These are phyloP conservation scores for Cosmopolites sordidus DNA, from an alignment of 2,888 invertebrate genomes.

Conservation along the genomic window DNA sequence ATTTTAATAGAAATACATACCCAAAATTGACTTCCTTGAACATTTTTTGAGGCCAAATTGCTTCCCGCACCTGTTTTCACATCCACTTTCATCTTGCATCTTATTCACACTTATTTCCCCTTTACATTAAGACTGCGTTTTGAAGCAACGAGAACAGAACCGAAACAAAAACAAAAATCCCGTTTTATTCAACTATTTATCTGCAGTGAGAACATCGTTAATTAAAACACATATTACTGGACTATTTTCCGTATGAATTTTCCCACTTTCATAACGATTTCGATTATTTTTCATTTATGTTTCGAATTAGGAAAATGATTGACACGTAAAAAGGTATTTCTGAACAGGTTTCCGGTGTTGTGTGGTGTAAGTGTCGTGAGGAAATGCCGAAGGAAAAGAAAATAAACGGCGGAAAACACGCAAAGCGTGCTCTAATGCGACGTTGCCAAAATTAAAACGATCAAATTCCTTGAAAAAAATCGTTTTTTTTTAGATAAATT, in stretches of 20 bases:
- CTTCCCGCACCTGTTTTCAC: slow-evolving; percentile 17
- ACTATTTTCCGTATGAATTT: neutral
- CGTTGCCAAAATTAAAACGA: slow-evolving; percentile 21
- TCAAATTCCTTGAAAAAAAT: no score
- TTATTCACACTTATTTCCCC: neutral
- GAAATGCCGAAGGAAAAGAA: slow-evolving; percentile 27
- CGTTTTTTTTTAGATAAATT: no score
- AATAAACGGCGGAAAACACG: slow-evolving; percentile 27
- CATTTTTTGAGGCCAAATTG: slow-evolving; percentile 11
- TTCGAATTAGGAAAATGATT: slow-evolving; percentile 1
- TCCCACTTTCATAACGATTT: neutral
- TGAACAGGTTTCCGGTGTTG: slow-evolving; percentile 21
- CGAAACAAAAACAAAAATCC: no score
- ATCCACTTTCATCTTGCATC: slow-evolving; percentile 27
- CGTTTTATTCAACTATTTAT: no score
- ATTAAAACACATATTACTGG: neutral
- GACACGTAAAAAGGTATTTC: slow-evolving; percentile 3
- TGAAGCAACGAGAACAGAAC: no score
- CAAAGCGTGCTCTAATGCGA: slow-evolving; percentile 19
- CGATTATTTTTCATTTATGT: slow-evolving; percentile 2
- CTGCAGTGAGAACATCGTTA: no score
- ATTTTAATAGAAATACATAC: slow-evolving; percentile 18
- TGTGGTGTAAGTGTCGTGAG: slow-evolving; percentile 16
- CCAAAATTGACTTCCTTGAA: slow-evolving; percentile 15
- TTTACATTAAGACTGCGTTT: no score